Conservation (phyloP, 2,113 vertebrate genomes). For the Stictonetta naevosa region DNA sequence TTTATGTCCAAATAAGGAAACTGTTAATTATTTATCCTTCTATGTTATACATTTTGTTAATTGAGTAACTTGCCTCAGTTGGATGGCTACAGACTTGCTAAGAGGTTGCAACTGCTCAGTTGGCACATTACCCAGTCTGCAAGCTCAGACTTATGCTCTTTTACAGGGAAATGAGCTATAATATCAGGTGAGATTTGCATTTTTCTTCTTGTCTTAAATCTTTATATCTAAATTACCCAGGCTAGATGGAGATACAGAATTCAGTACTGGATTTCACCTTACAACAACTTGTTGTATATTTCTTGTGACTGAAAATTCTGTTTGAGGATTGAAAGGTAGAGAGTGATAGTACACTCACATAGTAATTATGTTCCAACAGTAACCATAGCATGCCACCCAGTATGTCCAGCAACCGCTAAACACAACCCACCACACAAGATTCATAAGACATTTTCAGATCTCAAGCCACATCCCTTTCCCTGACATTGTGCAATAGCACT, state of each 20-base stretch:
- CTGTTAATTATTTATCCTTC: background rate
- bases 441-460: background rate
- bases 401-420: background rate
- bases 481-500: background rate
- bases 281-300: background rate
- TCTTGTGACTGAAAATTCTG: background rate
- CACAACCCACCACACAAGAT: background rate
- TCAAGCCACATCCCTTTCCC: background rate
- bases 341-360: background rate
- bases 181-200: background rate
- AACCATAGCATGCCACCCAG: background rate
- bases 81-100: background rate
- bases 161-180: background rate
- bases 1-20: background rate
- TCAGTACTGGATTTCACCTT: background rate
- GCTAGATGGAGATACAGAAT: background rate
- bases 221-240: background rate
- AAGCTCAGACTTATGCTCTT: background rate
- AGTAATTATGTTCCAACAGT: background rate
- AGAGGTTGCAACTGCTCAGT: background rate
- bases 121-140: background rate
- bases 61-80: background rate
- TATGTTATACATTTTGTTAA: background rate
- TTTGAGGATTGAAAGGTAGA: background rate
- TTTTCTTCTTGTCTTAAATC: background rate